Evolutionary conservation across 1,140 invertebrate genomes (phyloP).

Genomic region (Micrasema longulum): DNA sequence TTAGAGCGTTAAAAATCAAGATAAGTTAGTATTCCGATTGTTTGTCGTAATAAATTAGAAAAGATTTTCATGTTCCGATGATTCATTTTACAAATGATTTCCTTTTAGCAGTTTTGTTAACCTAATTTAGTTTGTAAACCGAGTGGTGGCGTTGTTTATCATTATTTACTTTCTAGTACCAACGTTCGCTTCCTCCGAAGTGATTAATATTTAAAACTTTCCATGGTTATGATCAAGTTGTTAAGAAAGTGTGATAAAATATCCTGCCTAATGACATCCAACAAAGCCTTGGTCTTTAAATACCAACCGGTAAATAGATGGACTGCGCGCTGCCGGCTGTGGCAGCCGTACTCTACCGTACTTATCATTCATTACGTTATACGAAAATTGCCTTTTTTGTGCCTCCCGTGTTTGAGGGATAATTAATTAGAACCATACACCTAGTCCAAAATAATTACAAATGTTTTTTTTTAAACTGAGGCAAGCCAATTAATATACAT

Average conservation of each 20-base stretch:
- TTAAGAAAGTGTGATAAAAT: slow-evolving; percentile 37
- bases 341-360: too few relatives aligned
- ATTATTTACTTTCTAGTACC: background rate
- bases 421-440: background rate
- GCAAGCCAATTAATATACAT: background rate
- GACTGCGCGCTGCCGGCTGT: slow-evolving; percentile 7
- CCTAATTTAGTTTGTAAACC: too few relatives aligned
- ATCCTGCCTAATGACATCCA: slow-evolving; percentile 27
- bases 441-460: background rate
- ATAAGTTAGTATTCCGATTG: too few relatives aligned
- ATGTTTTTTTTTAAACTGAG: background rate
- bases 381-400: background rate
- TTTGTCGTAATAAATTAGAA: too few relatives aligned
- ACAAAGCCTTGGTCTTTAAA: slow-evolving; percentile 22
- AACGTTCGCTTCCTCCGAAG: slow-evolving; percentile 6
- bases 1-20: too few relatives aligned
- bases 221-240: slow-evolving; percentile 7
- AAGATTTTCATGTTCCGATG: too few relatives aligned
- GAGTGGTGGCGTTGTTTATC: too few relatives aligned
- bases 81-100: too few relatives aligned
- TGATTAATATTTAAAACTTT: slow-evolving; percentile 29
- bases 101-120: too few relatives aligned
- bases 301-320: slow-evolving; percentile 17
- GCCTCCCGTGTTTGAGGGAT: background rate
- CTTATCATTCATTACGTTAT: slow-evolving; percentile 13